phyloP scores from a whole-genome alignment of 2,113 vertebrate genomes.

The Ranitomeya imitator region DNA sequence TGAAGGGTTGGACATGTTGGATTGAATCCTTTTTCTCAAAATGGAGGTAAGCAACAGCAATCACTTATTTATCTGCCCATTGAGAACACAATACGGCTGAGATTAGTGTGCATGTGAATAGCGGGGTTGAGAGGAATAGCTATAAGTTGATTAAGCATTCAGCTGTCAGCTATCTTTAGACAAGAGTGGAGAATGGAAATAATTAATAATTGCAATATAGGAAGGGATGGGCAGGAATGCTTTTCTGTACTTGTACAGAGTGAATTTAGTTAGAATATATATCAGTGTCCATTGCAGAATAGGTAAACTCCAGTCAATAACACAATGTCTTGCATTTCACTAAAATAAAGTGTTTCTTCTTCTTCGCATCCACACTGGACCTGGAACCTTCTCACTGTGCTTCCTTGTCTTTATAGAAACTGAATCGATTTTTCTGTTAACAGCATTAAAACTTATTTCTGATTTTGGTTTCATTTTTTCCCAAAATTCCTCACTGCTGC shows the following conservation, averaged over 20 bases:
- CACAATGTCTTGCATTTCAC: not conserved
- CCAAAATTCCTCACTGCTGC: slow-evolving; percentile 61
- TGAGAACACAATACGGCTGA: too few relatives aligned
- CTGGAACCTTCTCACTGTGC: slow-evolving; percentile 54
- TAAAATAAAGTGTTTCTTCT: slow-evolving; percentile 60
- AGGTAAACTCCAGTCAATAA: not conserved
- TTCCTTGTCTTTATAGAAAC: slow-evolving; percentile 51
- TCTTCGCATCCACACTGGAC: slow-evolving; percentile 49
- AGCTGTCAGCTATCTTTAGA: not conserved
- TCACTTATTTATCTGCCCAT: too few relatives aligned
- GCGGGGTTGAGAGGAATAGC: too few relatives aligned
- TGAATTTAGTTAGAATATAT: too few relatives aligned
- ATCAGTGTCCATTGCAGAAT: not conserved
- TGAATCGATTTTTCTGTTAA: slow-evolving; percentile 38
- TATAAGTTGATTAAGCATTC: too few relatives aligned
- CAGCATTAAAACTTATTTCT: slow-evolving; percentile 45
- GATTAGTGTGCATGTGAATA: too few relatives aligned
- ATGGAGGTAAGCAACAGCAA: too few relatives aligned
- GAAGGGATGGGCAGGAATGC: not conserved
- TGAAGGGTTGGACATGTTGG: too few relatives aligned
- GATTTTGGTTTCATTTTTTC: slow-evolving; percentile 54
- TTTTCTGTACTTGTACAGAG: not conserved
- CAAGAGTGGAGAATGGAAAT: not conserved
- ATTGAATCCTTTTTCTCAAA: too few relatives aligned
- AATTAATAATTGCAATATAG: not conserved